A percentile compares a stretch with the other conserved stretches of the same genome.
phyloP scores from a whole-genome alignment of 1,140 invertebrate species.

The Drosophila ambigua region DNA sequence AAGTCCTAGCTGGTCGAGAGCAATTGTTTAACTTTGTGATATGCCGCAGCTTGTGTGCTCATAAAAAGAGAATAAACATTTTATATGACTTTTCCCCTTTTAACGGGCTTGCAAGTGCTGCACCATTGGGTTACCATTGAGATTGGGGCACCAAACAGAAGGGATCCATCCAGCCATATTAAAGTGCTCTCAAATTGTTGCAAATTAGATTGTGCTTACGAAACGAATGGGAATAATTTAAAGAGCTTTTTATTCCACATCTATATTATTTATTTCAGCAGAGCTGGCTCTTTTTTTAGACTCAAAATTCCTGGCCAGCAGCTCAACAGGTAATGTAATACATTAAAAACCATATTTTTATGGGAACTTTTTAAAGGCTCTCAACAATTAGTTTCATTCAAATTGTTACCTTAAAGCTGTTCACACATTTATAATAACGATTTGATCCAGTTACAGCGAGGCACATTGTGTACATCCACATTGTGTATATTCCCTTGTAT shows the following conservation, averaged over 20 bases:
- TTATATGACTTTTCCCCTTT: conserved; percentile 56
- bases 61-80: conserved; percentile 60
- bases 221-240: not conserved
- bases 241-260: too few relatives aligned
- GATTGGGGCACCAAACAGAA: not conserved
- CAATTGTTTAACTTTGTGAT: conserved; percentile 64
- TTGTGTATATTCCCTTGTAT: too few relatives aligned
- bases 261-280: too few relatives aligned
- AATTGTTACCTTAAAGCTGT: too few relatives aligned
- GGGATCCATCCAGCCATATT: conserved; percentile 28
- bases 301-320: not conserved
- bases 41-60: conserved; percentile 59
- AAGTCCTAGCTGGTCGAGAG: conserved; percentile 46
- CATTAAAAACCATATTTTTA: too few relatives aligned
- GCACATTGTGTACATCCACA: too few relatives aligned
- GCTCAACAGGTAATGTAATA: not conserved
- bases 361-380: too few relatives aligned
- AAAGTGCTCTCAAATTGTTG: conserved; percentile 53
- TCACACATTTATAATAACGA: too few relatives aligned
- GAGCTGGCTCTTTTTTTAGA: too few relatives aligned
- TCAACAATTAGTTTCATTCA: too few relatives aligned
- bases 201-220: conserved; percentile 55
- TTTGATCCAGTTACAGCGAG: too few relatives aligned
- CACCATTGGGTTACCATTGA: conserved; percentile 8
- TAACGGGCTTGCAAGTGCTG: not conserved